Percentiles rank a stretch among this genome's conserved stretches.
Evolutionary conservation across 1,140 invertebrate genomes (phyloP).

Genomic region (Drosophila triauraria): DNA sequence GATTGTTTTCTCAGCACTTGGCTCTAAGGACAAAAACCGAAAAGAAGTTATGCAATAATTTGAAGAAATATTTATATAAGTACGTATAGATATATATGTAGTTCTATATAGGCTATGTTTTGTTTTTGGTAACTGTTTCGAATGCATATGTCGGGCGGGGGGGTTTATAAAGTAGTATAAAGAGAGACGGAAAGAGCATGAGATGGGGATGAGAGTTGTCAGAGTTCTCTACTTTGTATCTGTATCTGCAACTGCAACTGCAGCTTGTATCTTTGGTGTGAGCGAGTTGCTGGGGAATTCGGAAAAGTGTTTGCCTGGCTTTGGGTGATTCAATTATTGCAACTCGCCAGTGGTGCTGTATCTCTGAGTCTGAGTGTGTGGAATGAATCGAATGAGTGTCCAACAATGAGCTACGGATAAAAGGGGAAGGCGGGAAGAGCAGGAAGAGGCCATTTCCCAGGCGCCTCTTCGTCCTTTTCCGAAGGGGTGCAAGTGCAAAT

Average conservation of each 20-base stretch:
- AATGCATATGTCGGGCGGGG: slow-evolving; percentile 25
- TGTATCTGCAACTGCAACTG: slow-evolving; percentile 18
- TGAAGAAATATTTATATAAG: slow-evolving; percentile 62
- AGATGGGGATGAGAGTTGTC: slow-evolving; percentile 33
- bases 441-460: slow-evolving; percentile 21
- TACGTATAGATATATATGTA: slow-evolving; percentile 25
- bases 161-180: slow-evolving; percentile 14
- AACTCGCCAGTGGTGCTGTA: slow-evolving; percentile 14
- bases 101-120: slow-evolving; percentile 37
- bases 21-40: slow-evolving; percentile 43
- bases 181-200: slow-evolving; percentile 21
- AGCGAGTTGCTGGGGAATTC: slow-evolving; percentile 28
- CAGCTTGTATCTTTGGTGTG: slow-evolving; percentile 14
- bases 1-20: slow-evolving; percentile 41
- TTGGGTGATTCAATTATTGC: slow-evolving; percentile 50
- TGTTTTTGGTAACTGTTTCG: slow-evolving; percentile 16
- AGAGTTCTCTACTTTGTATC: slow-evolving; percentile 33
- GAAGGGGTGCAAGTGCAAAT: slow-evolving; percentile 56
- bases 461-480: slow-evolving; percentile 24
- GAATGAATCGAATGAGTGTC: slow-evolving; percentile 34
- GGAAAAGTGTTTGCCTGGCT: slow-evolving; percentile 39
- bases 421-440: slow-evolving; percentile 10
- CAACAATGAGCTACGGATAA: slow-evolving; percentile 41
- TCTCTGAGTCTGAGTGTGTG: slow-evolving; percentile 22
- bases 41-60: slow-evolving; percentile 59